Conservation (phyloP, 2,113 vertebrate genomes). For the Heterocephalus glaber region DNA sequence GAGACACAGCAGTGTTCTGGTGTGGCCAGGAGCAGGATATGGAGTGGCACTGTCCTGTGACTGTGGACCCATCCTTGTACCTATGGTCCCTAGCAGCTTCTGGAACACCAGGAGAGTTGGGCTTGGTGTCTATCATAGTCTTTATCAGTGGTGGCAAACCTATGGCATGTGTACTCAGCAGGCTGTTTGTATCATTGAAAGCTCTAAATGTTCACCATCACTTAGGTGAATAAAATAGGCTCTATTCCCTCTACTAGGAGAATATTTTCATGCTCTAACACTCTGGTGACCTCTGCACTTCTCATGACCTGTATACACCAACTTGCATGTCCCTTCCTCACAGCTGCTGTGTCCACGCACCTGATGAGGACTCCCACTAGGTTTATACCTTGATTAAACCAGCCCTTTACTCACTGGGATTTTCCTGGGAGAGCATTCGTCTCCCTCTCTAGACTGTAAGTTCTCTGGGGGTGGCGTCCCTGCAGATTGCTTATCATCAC, state of each 20-base stretch:
- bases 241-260: background rate
- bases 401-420: background rate
- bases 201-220: background rate
- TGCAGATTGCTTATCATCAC: background rate
- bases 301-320: background rate
- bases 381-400: background rate
- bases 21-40: background rate
- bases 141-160: background rate
- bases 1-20: too few species aligned
- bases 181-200: background rate
- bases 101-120: background rate
- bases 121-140: background rate
- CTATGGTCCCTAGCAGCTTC: background rate
- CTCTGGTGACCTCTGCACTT: too few species aligned
- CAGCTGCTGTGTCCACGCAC: background rate
- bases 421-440: background rate
- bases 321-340: background rate
- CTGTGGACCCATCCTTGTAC: too few species aligned
- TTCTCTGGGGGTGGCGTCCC: background rate
- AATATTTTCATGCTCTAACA: background rate
- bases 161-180: background rate
- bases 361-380: background rate
- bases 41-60: background rate
- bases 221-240: background rate
- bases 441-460: background rate